Base-by-base conservation (phyloP, 2,888 invertebrate species). In the Julus scandinavius region DNA sequence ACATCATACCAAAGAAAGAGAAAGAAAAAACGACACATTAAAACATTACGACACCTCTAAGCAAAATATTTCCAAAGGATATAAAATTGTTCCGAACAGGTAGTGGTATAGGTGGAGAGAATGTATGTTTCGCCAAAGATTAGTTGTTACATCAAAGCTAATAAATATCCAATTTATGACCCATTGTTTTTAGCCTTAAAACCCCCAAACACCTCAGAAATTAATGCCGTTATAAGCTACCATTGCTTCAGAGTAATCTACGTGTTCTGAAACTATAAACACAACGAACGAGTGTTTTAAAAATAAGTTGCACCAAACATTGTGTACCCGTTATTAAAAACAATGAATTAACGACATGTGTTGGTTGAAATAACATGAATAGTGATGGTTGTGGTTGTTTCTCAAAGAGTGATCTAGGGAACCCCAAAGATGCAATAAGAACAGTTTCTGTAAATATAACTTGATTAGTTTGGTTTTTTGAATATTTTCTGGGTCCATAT, bases 181-280 rank as follows among this genome's bases (percentile, higher is more conserved):
- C 63, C 63, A 63, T 63, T 63, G 63, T 63, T n/a, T 63, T 63
- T 63, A n/a, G n/a, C n/a, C 63, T 63, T n/a, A 63, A 63, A 4
- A 20, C 20, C n/a, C 7, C n/a, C 20, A 7, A 63, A 63, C 63
- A 63, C n/a, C 17, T 54, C 54, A 54, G 17, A 17, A 54, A 54
- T 63, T 63, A n/a, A 63, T 63, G 63, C 4, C 63, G 63, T 63
- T n/a, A 20, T n/a, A 63, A 63, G 63, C 6, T 63, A 20, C 20
- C 20, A n/a, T 63, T 7, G 63, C 63, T 0, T 63, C 63, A 63
- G 2, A 20, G 63, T n/a, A 63, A 20, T 63, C 63, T 0, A 7
- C 20, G n/a, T 63, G 63, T 63, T n/a, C n/a, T 7, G n/a, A 63
- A 63, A 63, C 20, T 63, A 15, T 15, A 63, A 63, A 63, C 63